Evolutionary conservation across 92 coral and sea anemone species (phyloP), one percentile per base, ranked within the genome.

Genomic region (Heliopora coerulea): DNA sequence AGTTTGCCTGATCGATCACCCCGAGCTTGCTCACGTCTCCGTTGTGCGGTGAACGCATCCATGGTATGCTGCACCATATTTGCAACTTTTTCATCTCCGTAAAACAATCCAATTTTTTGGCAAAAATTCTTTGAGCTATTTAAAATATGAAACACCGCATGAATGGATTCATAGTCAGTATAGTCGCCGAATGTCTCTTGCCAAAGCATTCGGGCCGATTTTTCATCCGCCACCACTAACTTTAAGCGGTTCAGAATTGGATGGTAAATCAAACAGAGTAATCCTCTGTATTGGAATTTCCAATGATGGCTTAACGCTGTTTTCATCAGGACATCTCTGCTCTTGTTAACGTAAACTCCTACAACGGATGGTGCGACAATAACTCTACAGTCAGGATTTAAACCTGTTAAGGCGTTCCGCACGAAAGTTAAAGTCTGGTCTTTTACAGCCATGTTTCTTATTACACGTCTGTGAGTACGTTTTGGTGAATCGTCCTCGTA

Each of bases 341-440:
- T 85, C 74, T 89, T 91, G 57, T 87, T 81, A 19, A 82, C 56
- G 60, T 84, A 89, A 28, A 89, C 89, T 24, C 90, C 97, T 0
- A 86, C 89, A 61, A 79, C 72, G n/a, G 90, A 84, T 0, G 97
- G 97, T 1, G 97, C 97, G n/a, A 91, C 83, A 26, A 91, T 89
- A 40, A 91, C 79, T 83, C 82, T 86, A 70, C 82, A 79, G 12
- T 82, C 87, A 23, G 78, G 80, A n/a, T 86, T 79, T 39, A 82
- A 80, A 7, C 83, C 77, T 28, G 84, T 52, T 74, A 89, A 73
- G 63, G 79, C 84, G 26, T 84, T 79, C 17, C 96, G 79, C 3
- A 91, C 67, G 28, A 86, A 78, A 25, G 77, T 68, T 52, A 86
- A 79, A n/a, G 85, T 82, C 50, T 87, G 86, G 54, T 87, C 91